Evolutionary conservation across 2,113 vertebrate genomes (phyloP).

Genomic region (Lagopus leucura): DNA sequence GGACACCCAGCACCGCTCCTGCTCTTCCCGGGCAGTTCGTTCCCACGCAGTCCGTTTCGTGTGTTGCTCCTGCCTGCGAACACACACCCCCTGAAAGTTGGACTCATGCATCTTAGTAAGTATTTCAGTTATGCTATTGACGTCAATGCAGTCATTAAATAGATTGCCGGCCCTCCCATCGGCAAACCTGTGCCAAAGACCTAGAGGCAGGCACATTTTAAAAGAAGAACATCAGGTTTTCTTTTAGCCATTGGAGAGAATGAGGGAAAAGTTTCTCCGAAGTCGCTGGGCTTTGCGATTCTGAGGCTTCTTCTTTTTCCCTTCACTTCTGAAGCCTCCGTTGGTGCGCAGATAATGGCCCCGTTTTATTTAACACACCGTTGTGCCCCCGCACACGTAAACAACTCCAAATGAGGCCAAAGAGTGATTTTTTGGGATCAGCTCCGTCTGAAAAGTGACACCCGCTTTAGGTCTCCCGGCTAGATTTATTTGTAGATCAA

Average conservation of each 20-base stretch:
- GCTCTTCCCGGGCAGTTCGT: conserved; percentile 32
- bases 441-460: conserved; percentile 58
- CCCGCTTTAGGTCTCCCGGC: conserved; percentile 33
- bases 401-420: conserved; percentile 49
- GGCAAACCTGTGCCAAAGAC: conserved; percentile 85
- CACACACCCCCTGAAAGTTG: conserved; percentile 83
- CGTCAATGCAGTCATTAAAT: conserved; percentile 99
- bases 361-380: not conserved
- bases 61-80: conserved; percentile 80
- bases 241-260: conserved; percentile 75
- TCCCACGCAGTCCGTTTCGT: conserved; percentile 79
- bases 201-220: conserved; percentile 86
- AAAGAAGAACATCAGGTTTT: conserved; percentile 85
- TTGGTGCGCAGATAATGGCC: not conserved
- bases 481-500: conserved; percentile 39
- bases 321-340: conserved; percentile 22
- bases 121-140: conserved; percentile 99
- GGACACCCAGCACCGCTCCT: not conserved
- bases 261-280: conserved; percentile 71
- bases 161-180: conserved; percentile 89
- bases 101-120: conserved; percentile 92
- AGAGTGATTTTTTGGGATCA: conserved; percentile 27
- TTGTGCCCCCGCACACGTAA: conserved; percentile 11
- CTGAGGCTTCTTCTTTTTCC: not conserved
- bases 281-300: conserved; percentile 35